Base-by-base conservation (phyloP, 2,888 invertebrate species). In the Hedychridium roseum region DNA sequence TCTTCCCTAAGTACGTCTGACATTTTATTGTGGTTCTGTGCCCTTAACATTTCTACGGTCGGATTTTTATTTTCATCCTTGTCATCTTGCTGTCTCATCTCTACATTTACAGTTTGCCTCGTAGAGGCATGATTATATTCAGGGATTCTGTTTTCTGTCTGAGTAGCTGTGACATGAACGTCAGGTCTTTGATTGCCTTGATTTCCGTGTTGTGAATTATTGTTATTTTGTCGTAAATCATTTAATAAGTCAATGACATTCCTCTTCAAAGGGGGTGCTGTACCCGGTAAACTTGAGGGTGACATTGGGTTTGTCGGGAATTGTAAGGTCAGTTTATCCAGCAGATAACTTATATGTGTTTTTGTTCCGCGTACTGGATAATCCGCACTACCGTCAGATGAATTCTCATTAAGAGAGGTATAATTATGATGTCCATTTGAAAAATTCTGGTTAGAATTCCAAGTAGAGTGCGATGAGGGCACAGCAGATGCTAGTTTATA, bases 281-380 rank as follows among this genome's bases (percentile, higher is more conserved):
- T 44, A 64, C 54, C 4, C 60, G 67, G 18, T 60, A 52, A 45
- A n/a, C n/a, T n/a, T n/a, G n/a, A n/a, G n/a, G n/a, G n/a, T n/a
- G n/a, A n/a, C n/a, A n/a, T n/a, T 4, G 70, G 59, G 2, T 57
- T 61, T 1, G 64, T 39, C 1, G 68, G 64, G 7, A 72, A 43
- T 27, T 73, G 70, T 3, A 63, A 56, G 5, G 71, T 71, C 6
- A 76, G 43, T 39, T 75, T 70, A 20, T 76, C 73, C 7, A 76
- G 55, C 21, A 76, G 57, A 44, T 76, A 73, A 52, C 65, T 74
- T 48, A 76, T 75, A 43, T 75, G 74, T 31, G 67, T 62, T 57
- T 67, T 69, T 2, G 75, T 67, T 43, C 76, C 76, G 12, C 70
- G 60, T 9, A 51, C 49, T 2, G 72, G 71, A 32, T 66, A 62